Evolutionary conservation across 1,140 invertebrate genomes (phyloP).

Genomic region (silkworm (Bombyx mori)): DNA sequence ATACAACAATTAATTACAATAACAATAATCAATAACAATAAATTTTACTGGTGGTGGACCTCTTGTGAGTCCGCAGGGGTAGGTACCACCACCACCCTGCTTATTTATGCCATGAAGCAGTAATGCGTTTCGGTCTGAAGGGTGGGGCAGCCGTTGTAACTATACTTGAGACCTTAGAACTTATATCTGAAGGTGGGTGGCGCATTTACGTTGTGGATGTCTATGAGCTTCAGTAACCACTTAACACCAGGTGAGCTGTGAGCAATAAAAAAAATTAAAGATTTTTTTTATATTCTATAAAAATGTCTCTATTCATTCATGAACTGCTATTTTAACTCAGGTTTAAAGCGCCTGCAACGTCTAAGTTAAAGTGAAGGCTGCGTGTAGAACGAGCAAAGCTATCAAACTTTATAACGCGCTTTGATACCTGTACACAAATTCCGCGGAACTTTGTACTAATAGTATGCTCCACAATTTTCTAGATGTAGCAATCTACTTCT

Average conservation of each 20-base stretch:
- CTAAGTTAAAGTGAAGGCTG: slow-evolving; percentile 27
- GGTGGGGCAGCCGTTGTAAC: too few relatives aligned
- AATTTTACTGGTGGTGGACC: neutral
- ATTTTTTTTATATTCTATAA: neutral
- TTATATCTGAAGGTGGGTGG: too few relatives aligned
- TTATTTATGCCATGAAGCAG: too few relatives aligned
- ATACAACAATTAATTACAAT: too few relatives aligned
- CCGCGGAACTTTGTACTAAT: slow-evolving; percentile 3
- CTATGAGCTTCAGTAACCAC: neutral
- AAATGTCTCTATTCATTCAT: neutral
- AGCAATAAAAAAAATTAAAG: neutral
- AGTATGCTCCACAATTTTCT: too few relatives aligned
- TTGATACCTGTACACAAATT: slow-evolving; percentile 35
- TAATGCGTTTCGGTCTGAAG: too few relatives aligned
- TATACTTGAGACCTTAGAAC: too few relatives aligned
- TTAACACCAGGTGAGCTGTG: neutral
- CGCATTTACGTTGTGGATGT: neutral
- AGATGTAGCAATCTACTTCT: neutral
- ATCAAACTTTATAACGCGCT: slow-evolving; percentile 51
- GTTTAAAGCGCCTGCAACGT: slow-evolving; percentile 14
- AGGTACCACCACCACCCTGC: too few relatives aligned
- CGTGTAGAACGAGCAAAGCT: slow-evolving; percentile 23
- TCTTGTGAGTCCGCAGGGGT: too few relatives aligned
- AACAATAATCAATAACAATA: neutral
- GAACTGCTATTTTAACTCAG: neutral